phyloP scores from a whole-genome alignment of 2,797 vertebrate genomes.

The Coranthus polyacanthus region DNA sequence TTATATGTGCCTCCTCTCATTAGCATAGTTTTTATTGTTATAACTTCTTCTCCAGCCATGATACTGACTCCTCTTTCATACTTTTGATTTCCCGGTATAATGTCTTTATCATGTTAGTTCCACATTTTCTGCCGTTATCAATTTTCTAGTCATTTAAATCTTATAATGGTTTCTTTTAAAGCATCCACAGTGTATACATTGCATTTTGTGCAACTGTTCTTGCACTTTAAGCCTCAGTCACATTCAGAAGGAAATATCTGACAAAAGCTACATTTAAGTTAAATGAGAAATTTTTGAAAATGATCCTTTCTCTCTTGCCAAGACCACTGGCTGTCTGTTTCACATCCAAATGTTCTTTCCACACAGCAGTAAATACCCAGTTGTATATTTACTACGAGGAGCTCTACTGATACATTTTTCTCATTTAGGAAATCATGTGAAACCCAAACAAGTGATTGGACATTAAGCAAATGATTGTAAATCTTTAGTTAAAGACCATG shows the following conservation, averaged over 20 bases:
- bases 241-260: constrained; percentile 40
- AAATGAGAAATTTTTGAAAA: constrained; percentile 73
- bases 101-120: constrained; percentile 72
- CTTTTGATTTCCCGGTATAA: constrained; percentile 46
- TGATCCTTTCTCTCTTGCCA: constrained; percentile 53
- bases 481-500: constrained; percentile 25
- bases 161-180: constrained; percentile 53
- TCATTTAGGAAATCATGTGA: constrained; percentile 45
- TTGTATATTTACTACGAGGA: constrained; percentile 20
- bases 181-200: constrained; percentile 39
- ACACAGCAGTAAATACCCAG: constrained; percentile 47
- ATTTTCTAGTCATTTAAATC: constrained; percentile 60
- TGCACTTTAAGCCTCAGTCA: constrained; percentile 45
- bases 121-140: constrained; percentile 68
- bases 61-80: constrained; percentile 54
- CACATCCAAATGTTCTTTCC: constrained; percentile 14
- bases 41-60: no score
- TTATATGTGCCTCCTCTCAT: constrained; percentile 52
- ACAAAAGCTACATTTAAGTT: constrained; percentile 51
- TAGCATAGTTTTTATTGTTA: constrained; percentile 49
- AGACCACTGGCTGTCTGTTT: constrained; percentile 57
- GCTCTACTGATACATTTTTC: constrained; percentile 33
- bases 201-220: constrained; percentile 41
- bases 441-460: constrained; percentile 39
- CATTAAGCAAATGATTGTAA: constrained; percentile 33